phyloP scores from a whole-genome alignment of 2,888 invertebrate genomes.

The Leptopilina syphax region DNA sequence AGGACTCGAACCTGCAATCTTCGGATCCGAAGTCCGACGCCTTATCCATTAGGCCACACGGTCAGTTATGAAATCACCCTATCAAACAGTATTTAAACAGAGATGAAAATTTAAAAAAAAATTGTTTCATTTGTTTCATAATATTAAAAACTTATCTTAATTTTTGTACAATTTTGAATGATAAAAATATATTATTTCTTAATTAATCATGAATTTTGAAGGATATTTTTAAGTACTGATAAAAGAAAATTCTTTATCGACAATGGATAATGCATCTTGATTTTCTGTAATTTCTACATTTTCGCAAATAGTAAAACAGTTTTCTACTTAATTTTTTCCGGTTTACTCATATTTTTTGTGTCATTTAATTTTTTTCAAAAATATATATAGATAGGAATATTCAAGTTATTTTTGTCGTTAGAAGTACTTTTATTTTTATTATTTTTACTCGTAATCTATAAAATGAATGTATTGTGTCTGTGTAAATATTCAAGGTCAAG shows the following conservation, averaged over 20 bases:
- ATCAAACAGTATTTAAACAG: neutral
- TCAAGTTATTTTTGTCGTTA: neutral
- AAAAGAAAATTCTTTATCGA: neutral
- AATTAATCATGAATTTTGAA: neutral
- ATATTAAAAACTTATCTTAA: neutral
- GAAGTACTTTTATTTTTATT: neutral
- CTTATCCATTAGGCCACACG: slow-evolving; percentile 78
- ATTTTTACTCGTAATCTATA: neutral
- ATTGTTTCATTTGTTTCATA: neutral
- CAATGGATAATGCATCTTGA: neutral
- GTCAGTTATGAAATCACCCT: slow-evolving; percentile 49
- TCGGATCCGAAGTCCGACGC: slow-evolving; percentile 78
- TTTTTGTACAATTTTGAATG: neutral
- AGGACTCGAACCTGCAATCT: slow-evolving; percentile 78
- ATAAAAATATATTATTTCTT: neutral
- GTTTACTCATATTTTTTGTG: neutral
- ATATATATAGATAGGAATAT: neutral
- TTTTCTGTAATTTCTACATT: neutral
- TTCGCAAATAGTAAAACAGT: neutral
- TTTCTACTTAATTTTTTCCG: neutral
- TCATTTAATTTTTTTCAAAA: slow-evolving; percentile 2
- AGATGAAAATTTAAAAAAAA: neutral
- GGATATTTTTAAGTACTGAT: neutral
- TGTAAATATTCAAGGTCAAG: slow-evolving; percentile 5
- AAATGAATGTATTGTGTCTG: neutral